These are phyloP conservation scores for Hypena proboscidalis DNA, from an alignment of 2,888 invertebrate species.

Conservation along the genomic window DNA sequence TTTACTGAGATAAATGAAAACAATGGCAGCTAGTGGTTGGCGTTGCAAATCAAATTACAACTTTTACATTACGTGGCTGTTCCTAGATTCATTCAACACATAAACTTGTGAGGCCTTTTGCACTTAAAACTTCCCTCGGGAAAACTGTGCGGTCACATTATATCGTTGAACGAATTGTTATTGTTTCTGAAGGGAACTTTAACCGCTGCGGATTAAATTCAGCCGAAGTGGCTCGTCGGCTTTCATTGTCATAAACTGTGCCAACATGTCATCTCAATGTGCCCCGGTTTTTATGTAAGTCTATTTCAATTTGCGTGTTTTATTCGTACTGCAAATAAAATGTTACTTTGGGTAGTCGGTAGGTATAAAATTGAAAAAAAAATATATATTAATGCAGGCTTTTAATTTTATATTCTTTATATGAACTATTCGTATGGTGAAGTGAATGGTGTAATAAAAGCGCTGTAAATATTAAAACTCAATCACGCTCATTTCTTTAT, in stretches of 20 bases:
- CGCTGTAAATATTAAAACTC: constrained; percentile 37
- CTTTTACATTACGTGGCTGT: constrained; percentile 69
- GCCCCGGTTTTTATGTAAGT: constrained; percentile 38
- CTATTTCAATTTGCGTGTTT: constrained; percentile 37
- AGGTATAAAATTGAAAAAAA: too few relatives aligned
- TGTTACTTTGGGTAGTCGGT: constrained; percentile 15
- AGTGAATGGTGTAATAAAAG: constrained; percentile 1
- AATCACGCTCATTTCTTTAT: constrained; percentile 43
- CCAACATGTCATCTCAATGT: constrained; percentile 47
- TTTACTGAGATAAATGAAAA: constrained; percentile 61
- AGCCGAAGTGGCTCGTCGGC: constrained; percentile 53
- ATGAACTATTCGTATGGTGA: not conserved
- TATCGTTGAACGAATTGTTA: constrained; percentile 72
- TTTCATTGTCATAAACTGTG: constrained; percentile 51
- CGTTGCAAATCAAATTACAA: constrained; percentile 75
- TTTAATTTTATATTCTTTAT: not conserved
- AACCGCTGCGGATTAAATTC: constrained; percentile 63
- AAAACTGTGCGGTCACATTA: constrained; percentile 68
- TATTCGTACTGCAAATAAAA: constrained; percentile 31
- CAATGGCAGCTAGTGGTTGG: constrained; percentile 62
- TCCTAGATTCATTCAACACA: constrained; percentile 71
- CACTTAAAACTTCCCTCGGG: constrained; percentile 71
- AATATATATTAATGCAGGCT: too few relatives aligned
- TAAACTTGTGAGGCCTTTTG: constrained; percentile 75
- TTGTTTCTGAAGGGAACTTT: constrained; percentile 73